These are phyloP conservation scores for Cephalopterus ornatus DNA, from an alignment of 2,113 vertebrate species.

Conservation along the genomic window DNA sequence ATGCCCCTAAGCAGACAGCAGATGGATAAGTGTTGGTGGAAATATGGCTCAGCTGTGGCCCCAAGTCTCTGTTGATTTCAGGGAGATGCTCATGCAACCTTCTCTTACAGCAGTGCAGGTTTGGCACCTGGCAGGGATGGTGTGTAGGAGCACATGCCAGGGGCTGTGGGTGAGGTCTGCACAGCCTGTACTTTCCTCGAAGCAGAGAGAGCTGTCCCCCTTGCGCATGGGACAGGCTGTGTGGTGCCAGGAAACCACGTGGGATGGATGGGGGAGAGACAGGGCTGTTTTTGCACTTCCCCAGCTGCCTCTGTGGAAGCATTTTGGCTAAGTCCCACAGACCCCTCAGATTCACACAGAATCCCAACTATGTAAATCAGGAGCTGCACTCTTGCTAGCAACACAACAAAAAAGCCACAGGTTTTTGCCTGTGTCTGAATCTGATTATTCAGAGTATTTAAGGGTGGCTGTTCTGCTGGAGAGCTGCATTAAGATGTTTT, in stretches of 20 bases:
- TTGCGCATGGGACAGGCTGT: fast-evolving
- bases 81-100: neutral
- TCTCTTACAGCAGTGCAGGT: neutral
- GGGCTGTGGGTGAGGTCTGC: fast-evolving
- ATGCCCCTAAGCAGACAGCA: neutral
- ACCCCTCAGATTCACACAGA: neutral
- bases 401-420: neutral
- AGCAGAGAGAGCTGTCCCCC: fast-evolving
- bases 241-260: fast-evolving
- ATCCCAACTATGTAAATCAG: neutral
- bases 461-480: neutral
- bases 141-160: fast-evolving
- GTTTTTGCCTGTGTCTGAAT: neutral
- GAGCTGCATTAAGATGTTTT: neutral
- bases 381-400: neutral
- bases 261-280: neutral
- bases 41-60: neutral
- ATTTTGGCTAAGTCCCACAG: fast-evolving
- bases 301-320: fast-evolving
- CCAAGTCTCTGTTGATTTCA: neutral
- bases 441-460: neutral
- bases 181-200: neutral
- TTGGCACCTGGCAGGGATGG: neutral
- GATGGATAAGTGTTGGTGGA: neutral
- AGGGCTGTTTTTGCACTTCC: neutral